Conservation (phyloP, 2,888 invertebrate species). For the Cartodere bifasciata region DNA sequence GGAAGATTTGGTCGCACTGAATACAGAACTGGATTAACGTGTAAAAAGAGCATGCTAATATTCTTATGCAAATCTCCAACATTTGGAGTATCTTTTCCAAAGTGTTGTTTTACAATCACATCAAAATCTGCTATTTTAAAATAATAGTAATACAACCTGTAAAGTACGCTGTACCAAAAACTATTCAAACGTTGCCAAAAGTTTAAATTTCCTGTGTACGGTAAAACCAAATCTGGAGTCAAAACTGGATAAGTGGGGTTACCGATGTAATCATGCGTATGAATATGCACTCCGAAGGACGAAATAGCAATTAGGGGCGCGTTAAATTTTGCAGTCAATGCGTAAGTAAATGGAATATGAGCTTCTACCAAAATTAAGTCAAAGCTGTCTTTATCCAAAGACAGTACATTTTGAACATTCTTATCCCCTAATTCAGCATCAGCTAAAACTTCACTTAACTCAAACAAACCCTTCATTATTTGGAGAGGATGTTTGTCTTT, state of each 20-base stretch:
- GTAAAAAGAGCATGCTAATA: constrained; percentile 17
- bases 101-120: too few relatives aligned
- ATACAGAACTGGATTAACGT: constrained; percentile 16
- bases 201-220: too few relatives aligned
- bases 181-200: too few relatives aligned
- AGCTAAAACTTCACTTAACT: too few relatives aligned
- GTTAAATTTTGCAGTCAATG: constrained; percentile 14
- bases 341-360: constrained; percentile 12
- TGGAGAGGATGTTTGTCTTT: background rate
- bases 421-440: too few relatives aligned
- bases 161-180: too few relatives aligned
- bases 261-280: constrained; percentile 9
- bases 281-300: constrained; percentile 10
- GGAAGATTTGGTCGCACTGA: constrained; percentile 15
- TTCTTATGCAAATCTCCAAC: constrained; percentile 16
- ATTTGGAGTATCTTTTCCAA: constrained; percentile 18
- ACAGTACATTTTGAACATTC: too few relatives aligned
- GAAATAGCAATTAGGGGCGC: constrained; percentile 17
- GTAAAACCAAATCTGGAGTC: too few relatives aligned
- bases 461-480: too few relatives aligned
- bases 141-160: too few relatives aligned
- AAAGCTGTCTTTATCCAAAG: constrained; percentile 11
- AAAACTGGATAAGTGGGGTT: constrained; percentile 13
- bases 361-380: constrained; percentile 16
- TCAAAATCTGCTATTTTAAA: too few relatives aligned